Base-by-base conservation (phyloP, 2,888 invertebrate genomes). In the Chironomus tentans region DNA sequence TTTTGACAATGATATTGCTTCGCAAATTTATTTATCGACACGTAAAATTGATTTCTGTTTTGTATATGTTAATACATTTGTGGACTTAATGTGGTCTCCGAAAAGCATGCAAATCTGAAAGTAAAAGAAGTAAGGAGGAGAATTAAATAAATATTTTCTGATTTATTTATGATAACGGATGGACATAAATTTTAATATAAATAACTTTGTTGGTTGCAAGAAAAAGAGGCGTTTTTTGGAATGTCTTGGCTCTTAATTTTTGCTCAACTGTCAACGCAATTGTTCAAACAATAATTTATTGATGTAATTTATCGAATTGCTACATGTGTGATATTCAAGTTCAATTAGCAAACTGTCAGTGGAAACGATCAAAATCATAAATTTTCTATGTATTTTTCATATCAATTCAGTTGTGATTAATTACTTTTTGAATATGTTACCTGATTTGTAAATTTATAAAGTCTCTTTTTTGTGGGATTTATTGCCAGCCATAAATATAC, bases 241-340 rank as follows among this genome's bases (percentile, higher is more conserved):
- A 18, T 56, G n/a, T 56, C 56, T 56, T 56, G 4, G 4, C 56
- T 15, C 38, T 38, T 38, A 10, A 10, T 38, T 38, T 28, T 38
- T 56, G 56, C 56, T 18, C 56, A 56, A 13, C 21, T 65, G 65
- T 65, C 65, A 65, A 13, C 65, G 21, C 21, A 21, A 24, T 65
- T 65, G 65, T 65, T 65, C 13, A 18, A 13, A 24, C 21, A 3
- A 65, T 65, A 65, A 65, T 65, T 65, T 65, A 65, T 65, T 21
- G 24, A 24, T 24, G 65, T 65, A 24, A 65, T 65, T 65, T 65
- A 65, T 65, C 21, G 22, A 22, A 12, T 65, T 65, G 22, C 65
- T 24, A 65, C 22, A 65, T 65, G 65, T 65, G 65, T 65, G 65
- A 65, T 65, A 24, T 18, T 65, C 65, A 65, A 65, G 65, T 65